phyloP scores from a whole-genome alignment of 2,113 vertebrate genomes.

The Neodontobutis hainanensis region DNA sequence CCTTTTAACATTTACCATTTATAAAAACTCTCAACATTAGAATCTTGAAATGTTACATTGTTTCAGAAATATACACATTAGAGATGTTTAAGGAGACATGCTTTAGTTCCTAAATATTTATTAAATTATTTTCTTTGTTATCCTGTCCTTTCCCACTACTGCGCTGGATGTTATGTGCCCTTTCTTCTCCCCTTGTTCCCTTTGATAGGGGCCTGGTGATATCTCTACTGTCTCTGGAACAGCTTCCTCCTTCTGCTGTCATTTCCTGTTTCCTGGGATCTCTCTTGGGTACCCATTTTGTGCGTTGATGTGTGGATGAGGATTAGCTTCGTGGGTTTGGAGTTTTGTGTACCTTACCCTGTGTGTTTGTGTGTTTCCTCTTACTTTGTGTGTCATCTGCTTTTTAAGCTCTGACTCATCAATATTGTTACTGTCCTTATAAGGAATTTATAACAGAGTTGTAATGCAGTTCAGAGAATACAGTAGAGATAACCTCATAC shows the following conservation, averaged over 20 bases:
- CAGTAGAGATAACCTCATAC: no score
- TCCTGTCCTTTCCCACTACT: constrained; percentile 25
- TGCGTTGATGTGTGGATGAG: constrained; percentile 19
- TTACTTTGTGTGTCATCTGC: constrained; percentile 7
- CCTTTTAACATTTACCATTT: no score
- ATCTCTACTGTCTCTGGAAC: constrained; percentile 75
- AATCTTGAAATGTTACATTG: no score
- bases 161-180: constrained; percentile 26
- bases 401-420: background rate
- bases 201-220: constrained; percentile 64
- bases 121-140: constrained; percentile 6
- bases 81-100: no score
- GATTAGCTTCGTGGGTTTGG: constrained; percentile 4
- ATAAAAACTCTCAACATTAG: no score
- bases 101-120: background rate
- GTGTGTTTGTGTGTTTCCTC: background rate
- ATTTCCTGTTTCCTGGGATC: constrained; percentile 79
- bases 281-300: constrained; percentile 72
- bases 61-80: no score
- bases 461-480: no score
- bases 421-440: no score
- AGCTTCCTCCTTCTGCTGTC: constrained; percentile 75
- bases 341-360: background rate
- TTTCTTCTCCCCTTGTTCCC: constrained; percentile 51
- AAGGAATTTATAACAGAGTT: background rate